Evolutionary conservation across 1,140 invertebrate species (phyloP).

Genomic region (Drosophila ogumai): DNA sequence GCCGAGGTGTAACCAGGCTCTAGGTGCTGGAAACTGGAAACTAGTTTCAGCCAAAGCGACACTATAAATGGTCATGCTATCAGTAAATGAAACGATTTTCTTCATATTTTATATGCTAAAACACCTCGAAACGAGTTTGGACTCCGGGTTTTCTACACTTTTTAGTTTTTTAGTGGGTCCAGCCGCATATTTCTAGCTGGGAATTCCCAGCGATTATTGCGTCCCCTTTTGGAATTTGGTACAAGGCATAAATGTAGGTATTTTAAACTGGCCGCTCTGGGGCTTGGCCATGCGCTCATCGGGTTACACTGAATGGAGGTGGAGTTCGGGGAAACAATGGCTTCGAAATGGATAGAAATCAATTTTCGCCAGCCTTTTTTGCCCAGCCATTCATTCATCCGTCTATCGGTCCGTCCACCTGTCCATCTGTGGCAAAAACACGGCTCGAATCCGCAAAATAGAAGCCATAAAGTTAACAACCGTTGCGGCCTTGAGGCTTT

Average conservation of each 20-base stretch:
- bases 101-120: conserved; percentile 70
- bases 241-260: conserved; percentile 9
- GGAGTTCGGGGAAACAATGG: conserved; percentile 50
- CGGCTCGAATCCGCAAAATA: conserved; percentile 60
- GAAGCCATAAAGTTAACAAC: conserved; percentile 78
- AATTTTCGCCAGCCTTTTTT: conserved; percentile 68
- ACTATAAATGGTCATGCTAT: conserved; percentile 62
- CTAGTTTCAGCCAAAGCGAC: conserved; percentile 48
- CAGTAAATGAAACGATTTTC: conserved; percentile 74
- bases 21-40: conserved; percentile 38
- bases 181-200: conserved; percentile 69
- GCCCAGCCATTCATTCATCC: conserved; percentile 51
- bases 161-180: conserved; percentile 59
- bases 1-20: conserved; percentile 49
- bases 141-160: conserved; percentile 57
- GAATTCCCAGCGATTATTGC: conserved; percentile 73
- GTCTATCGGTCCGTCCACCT: conserved; percentile 10
- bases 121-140: conserved; percentile 65
- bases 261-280: conserved; percentile 27
- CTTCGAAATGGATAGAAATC: conserved; percentile 57
- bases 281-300: conserved; percentile 44
- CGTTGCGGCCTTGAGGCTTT: conserved; percentile 73
- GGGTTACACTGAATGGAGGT: conserved; percentile 45
- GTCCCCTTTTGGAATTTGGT: conserved; percentile 43
- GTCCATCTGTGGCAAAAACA: conserved; percentile 41